Conservation (phyloP, 2,888 invertebrate species). For the Embidobia sp. region DNA sequence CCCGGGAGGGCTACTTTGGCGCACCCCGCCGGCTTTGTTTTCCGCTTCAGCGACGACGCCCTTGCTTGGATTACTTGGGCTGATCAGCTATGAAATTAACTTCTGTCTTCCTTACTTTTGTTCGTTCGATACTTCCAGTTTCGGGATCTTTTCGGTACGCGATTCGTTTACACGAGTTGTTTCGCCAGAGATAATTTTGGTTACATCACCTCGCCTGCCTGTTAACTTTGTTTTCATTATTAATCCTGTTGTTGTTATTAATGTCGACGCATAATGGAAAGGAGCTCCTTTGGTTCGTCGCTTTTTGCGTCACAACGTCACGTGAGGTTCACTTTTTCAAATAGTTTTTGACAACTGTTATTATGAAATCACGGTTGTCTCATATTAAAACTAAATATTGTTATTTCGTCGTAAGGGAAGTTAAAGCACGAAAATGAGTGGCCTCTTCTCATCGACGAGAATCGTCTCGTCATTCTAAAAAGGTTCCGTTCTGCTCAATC, state of each 20-base stretch:
- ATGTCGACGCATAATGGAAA: neutral
- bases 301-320: constrained; percentile 6
- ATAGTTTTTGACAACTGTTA: constrained; percentile 59
- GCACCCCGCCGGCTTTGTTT: constrained; percentile 79
- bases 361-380: constrained; percentile 51
- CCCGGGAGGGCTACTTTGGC: constrained; percentile 69
- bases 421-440: constrained; percentile 51
- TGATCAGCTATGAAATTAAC: constrained; percentile 82
- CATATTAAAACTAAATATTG: constrained; percentile 58
- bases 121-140: constrained; percentile 41
- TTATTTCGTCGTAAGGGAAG: constrained; percentile 59
- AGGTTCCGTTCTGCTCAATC: constrained; percentile 78
- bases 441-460: constrained; percentile 64
- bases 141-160: constrained; percentile 41
- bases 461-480: constrained; percentile 75
- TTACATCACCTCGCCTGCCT: constrained; percentile 26
- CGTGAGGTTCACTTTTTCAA: constrained; percentile 12
- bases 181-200: constrained; percentile 13
- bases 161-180: constrained; percentile 46
- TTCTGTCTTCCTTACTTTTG: constrained; percentile 68
- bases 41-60: constrained; percentile 78
- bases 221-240: constrained; percentile 21
- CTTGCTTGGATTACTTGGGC: constrained; percentile 80
- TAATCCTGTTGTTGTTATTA: constrained; percentile 6
- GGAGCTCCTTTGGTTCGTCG: neutral